Evolutionary conservation across 2,797 vertebrate genomes (phyloP).

Genomic region (Anguilla marmorata): DNA sequence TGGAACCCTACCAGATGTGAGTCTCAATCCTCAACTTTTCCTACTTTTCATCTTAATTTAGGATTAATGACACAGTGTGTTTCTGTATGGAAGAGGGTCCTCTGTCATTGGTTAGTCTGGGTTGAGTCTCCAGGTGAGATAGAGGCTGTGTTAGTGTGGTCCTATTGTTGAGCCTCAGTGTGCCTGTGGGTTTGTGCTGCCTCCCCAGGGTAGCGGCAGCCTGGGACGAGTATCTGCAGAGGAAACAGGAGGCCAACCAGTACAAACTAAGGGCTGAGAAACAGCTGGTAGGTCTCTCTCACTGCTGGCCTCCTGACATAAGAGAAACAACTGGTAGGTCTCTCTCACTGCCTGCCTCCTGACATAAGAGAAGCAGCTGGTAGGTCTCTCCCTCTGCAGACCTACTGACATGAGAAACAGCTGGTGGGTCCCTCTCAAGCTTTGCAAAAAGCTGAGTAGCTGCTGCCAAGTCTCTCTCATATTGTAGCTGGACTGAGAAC

Average conservation of each 20-base stretch:
- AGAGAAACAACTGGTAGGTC: background rate
- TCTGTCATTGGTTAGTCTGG: background rate
- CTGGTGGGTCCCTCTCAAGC: background rate
- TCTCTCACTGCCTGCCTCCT: background rate
- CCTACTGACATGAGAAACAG: background rate
- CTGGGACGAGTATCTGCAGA: conserved; percentile 81
- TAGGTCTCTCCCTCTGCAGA: background rate
- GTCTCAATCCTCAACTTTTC: conserved; percentile 17
- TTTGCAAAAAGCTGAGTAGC: too few relatives aligned
- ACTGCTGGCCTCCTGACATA: background rate
- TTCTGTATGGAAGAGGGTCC: background rate
- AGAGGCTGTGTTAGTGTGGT: background rate
- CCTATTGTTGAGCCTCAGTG: background rate
- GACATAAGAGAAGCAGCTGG: background rate
- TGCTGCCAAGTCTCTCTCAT: conserved; percentile 37
- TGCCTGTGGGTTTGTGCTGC: conserved; percentile 16
- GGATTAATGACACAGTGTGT: background rate
- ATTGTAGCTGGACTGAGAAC: conserved; percentile 68
- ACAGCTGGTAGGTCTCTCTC: conserved; percentile 78
- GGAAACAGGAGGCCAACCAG: conserved; percentile 80
- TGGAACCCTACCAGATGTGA: conserved; percentile 73
- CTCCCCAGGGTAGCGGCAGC: conserved; percentile 72
- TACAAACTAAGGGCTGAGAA: conserved; percentile 91
- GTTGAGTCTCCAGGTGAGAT: background rate
- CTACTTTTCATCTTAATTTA: background rate